Base-by-base conservation (phyloP, 2,888 invertebrate species). In the Desoria tigrina region DNA sequence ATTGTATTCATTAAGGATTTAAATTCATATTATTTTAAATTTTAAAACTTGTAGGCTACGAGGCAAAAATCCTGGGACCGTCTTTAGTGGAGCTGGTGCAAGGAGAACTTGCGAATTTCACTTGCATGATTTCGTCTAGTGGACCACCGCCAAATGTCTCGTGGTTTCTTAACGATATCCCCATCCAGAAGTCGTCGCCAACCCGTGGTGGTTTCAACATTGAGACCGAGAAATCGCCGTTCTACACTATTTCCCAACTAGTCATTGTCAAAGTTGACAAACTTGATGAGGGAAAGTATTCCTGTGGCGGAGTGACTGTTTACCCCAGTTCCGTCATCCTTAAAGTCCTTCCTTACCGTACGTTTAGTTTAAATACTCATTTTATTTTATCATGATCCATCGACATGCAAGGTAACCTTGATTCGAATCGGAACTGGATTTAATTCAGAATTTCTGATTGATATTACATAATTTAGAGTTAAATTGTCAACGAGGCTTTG, bases 131-230 rank as follows among this genome's bases (percentile, higher is more conserved):
- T 21, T 63, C 72, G 4, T 68, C 72, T 45, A 50, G 66, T 26
- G 66, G 65, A 2, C 53, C 60, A 28, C 62, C 75, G 2, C 70
- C 73, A 39, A 70, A 74, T 60, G 68, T 75, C 32, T 69, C 72
- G 18, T 75, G 75, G 75, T 72, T 67, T 66, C 65, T 70, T 42
- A 68, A 75, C 39, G 75, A 72, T 60, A 63, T 71, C 42, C 73
- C 75, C 18, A 64, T 75, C 27, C 57, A 70, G 61, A 65, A 70
- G 28, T 69, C 61, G 11, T 32, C 32, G 4, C 32, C 32, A 11
- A 62, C 66, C 4, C 63, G 68, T 16, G 73, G 72, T 28, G 70
- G 75, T 28, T 65, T 75, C 51, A 66, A 63, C 55, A 69, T 73
- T 28, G 71, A 74, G 26, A 74, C 72, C 18, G 68, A 69, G 42